phyloP scores from a whole-genome alignment of 2,888 invertebrate species.

The Eilema griseolum region DNA sequence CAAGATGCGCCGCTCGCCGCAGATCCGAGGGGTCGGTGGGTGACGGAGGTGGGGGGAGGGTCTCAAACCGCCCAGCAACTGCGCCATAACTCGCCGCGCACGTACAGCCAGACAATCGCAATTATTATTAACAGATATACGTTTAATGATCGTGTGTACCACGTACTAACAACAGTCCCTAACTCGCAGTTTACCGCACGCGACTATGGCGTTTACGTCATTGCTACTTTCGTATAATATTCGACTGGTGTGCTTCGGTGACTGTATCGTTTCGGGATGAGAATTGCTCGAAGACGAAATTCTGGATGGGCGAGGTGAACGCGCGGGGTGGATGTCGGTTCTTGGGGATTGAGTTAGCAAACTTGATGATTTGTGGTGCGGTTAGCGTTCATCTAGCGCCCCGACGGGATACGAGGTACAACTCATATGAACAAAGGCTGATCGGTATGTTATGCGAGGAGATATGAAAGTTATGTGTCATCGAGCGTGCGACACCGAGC shows the following conservation, averaged over 20 bases:
- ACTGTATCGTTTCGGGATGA: constrained; percentile 68
- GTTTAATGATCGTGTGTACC: constrained; percentile 81
- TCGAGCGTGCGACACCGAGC: constrained; percentile 52
- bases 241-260: constrained; percentile 58
- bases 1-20: constrained; percentile 72
- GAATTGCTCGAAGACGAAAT: constrained; percentile 64
- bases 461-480: constrained; percentile 63
- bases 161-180: constrained; percentile 61
- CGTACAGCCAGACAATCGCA: constrained; percentile 83
- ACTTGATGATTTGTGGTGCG: constrained; percentile 79
- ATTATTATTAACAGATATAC: constrained; percentile 85
- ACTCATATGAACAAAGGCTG: constrained; percentile 74
- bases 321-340: constrained; percentile 51
- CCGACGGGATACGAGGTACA: constrained; percentile 65
- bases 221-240: constrained; percentile 65
- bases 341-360: constrained; percentile 73
- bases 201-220: constrained; percentile 69
- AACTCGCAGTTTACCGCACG: constrained; percentile 61
- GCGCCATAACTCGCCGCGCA: constrained; percentile 82
- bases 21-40: constrained; percentile 64
- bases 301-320: constrained; percentile 22
- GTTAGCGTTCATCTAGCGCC: constrained; percentile 76
- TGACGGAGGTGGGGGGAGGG: constrained; percentile 52
- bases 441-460: constrained; percentile 47
- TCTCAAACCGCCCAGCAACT: constrained; percentile 73